Base-by-base conservation (phyloP, 2,113 vertebrate genomes). In the Pterocles orientalis region DNA sequence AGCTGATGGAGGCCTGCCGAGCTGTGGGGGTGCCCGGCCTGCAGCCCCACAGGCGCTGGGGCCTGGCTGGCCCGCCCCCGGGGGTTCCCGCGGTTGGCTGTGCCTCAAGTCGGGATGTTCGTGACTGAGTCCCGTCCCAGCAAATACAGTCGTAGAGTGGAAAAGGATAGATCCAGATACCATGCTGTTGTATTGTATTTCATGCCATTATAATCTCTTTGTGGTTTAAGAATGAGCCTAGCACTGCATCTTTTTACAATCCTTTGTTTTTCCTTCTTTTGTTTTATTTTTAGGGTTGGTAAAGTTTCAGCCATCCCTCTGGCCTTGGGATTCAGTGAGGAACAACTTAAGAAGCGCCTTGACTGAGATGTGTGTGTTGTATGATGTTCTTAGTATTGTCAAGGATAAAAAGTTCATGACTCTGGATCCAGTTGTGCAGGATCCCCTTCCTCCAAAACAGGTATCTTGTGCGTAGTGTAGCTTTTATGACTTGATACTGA, bases 331-430 rank as follows among this genome's bases (percentile, higher is more conserved):
- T 97, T 99, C 99, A 0, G 99, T 99, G 92, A 98, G 99, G 43
- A 99, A 99, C 97, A 99, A 99, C 90, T 90, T 99, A 83, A 98
- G 99, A 71, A 98, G 99, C 3, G 96, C 99, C 20, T 97, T 99
- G 88, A 99, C 99, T 0, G 99, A 99, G 97, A 99, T 99, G 99
- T 99, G 99, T 65, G 99, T 99, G 15, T 97, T 99, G 21, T 98
- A 99, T 6, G 99, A 99, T 8, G 99, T 99, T 14, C 99, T 99
- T 36, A 99, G 98, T 19, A 99, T 99, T 43, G 99, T 99, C 58
- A 99, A 99, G 88, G 99, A 99, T 94, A 99, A 99, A 92, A 99
- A 99, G 58, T 99, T 99, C 96, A 99, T 99, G 99, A 99, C 99
- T 19, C 97, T 99, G 17, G 99, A 99, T 92, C 99, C 99, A 0